Conservation (phyloP, 2,888 invertebrate genomes). For the Hoplodrina ambigua region DNA sequence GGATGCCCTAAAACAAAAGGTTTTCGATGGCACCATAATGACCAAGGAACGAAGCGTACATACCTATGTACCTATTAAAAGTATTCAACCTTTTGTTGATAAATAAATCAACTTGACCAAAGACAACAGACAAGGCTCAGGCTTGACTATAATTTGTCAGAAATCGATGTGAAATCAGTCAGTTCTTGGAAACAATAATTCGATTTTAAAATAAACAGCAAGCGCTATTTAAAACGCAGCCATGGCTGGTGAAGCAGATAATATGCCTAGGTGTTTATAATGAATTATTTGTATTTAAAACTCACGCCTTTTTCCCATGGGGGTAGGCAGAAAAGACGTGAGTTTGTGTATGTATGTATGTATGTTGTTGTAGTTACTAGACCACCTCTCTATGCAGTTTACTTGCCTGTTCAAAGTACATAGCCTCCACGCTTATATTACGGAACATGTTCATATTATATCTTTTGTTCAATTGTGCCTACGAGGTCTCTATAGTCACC, state of each 20-base stretch:
- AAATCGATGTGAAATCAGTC: not conserved
- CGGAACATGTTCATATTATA: not conserved
- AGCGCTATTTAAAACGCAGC: not conserved
- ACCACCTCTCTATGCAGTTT: not conserved
- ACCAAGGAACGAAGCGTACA: too few species aligned
- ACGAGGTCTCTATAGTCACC: not conserved
- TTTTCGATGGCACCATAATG: too few species aligned
- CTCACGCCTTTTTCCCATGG: too few species aligned
- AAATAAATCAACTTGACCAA: not conserved
- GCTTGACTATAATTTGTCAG: not conserved
- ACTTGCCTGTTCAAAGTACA: not conserved
- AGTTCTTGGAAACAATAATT: too few species aligned
- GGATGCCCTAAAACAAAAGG: too few species aligned
- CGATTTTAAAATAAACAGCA: too few species aligned
- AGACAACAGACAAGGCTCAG: not conserved
- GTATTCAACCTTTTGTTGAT: too few species aligned
- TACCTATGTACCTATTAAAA: too few species aligned
- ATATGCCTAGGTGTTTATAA: conserved; percentile 1
- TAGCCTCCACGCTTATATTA: not conserved
- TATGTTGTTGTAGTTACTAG: not conserved
- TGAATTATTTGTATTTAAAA: not conserved
- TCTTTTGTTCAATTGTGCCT: not conserved
- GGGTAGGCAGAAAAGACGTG: too few species aligned
- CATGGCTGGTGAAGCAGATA: conserved; percentile 43
- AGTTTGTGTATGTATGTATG: too few species aligned